A percentile compares a stretch with the other conserved stretches of the same genome.
phyloP scores from a whole-genome alignment of 2,888 invertebrate genomes.

The Mesorhabditis spiculigera region DNA sequence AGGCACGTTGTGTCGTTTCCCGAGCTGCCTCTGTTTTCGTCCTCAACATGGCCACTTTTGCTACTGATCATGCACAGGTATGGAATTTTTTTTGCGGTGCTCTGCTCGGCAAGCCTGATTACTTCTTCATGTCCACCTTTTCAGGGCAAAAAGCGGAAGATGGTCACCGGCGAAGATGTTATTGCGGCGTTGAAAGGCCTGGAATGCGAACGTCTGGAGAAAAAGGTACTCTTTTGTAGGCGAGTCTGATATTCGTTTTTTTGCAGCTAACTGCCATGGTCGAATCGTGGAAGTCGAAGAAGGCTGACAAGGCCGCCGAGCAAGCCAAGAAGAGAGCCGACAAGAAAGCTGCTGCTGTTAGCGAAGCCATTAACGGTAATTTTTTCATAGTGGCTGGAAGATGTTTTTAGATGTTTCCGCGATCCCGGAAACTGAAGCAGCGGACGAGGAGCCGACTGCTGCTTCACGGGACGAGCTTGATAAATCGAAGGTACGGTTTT shows the following conservation, averaged over 20 bases:
- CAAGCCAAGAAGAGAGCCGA: not conserved
- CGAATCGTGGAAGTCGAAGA: conserved; percentile 1
- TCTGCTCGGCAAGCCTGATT: no score
- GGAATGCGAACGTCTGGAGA: not conserved
- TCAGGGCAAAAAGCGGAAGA: conserved; percentile 4
- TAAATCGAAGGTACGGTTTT: no score
- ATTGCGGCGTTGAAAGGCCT: not conserved
- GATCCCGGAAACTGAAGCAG: no score
- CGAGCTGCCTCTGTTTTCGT: not conserved
- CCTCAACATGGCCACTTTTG: conserved; percentile 6
- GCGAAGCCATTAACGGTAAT: no score
- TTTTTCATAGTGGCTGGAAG: no score
- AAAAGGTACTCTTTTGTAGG: not conserved
- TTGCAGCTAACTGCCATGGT: not conserved
- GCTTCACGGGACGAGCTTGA: no score
- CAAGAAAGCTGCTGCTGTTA: not conserved
- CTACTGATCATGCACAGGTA: conserved; percentile 2
- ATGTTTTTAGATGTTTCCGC: no score
- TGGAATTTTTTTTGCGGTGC: no score
- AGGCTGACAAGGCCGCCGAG: conserved; percentile 2
- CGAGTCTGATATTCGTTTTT: not conserved
- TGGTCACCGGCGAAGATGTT: not conserved
- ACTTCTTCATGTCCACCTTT: not conserved
- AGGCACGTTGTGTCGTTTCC: not conserved
- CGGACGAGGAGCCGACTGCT: no score